Evolutionary conservation across 2,888 invertebrate genomes (phyloP), one percentile per base, ranked within the genome.

Genomic region (Germaria angustata): DNA sequence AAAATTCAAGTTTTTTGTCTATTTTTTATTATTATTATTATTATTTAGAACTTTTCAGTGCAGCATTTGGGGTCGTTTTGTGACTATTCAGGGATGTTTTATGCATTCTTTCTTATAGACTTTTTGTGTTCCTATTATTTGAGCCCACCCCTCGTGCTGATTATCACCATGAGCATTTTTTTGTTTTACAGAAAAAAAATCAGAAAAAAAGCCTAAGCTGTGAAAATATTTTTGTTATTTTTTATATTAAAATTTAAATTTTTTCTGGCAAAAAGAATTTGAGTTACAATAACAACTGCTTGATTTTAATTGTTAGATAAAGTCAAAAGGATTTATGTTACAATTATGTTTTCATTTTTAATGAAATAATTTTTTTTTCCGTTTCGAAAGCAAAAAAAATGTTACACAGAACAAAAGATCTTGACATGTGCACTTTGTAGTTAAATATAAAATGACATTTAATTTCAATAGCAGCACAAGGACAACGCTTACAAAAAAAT

Each of bases 251-350:
- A 75, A 53, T 71, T 57, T 13, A 36, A 36, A 32, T 49, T 69
- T 85, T 86, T 84, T 84, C 65, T 17, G 7, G 7, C 39, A 65
- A 73, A 78, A 75, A 86, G 86, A 87, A 71, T 59, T 46, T 86
- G 81, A 86, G 85, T 36, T 80, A 55, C 75, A 77, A 69, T 84
- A 84, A 81, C 86, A 87, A 88, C 86, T 85, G 86, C 88, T 87
- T 88, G 89, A 89, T 89, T 89, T 88, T 87, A 87, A 89, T 79
- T 88, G 88, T 87, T 86, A 88, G 89, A 89, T 89, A 89, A 89
- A 89, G 89, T 89, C 89, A 89, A 89, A 87, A 87, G 83, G 84
- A 85, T 84, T 85, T 85, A 84, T 85, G 85, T 85, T 84, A 69
- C 85, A 85, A 82, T 82, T 85, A 71, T 72, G 41, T 59, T 79